phyloP scores from a whole-genome alignment of 2,113 vertebrate genomes.

The Corynorhinus townsendii region DNA sequence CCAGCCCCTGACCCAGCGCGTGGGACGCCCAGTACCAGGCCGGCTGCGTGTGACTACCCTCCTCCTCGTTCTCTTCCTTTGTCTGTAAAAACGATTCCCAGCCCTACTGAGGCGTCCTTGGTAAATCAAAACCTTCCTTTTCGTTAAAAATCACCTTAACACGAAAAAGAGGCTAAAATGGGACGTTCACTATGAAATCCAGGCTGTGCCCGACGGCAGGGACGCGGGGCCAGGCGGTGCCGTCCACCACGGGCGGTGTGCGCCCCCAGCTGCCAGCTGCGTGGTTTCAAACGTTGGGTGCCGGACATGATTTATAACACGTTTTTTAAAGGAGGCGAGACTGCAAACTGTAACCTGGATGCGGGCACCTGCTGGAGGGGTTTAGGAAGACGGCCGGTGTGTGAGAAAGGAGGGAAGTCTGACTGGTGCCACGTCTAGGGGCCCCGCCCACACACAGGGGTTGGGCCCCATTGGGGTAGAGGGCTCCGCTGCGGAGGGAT shows the following conservation, averaged over 20 bases:
- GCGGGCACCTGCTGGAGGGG: neutral
- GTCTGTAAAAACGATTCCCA: neutral
- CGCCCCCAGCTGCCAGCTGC: rapidly evolving
- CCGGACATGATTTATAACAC: neutral
- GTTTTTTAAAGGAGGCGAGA: neutral
- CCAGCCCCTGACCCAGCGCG: neutral
- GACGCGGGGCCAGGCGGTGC: neutral
- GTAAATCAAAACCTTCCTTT: neutral
- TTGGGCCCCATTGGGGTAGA: neutral
- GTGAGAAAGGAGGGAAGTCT: neutral
- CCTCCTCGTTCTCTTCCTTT: neutral
- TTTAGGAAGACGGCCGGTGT: neutral
- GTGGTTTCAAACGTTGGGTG: neutral
- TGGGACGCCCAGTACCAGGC: neutral
- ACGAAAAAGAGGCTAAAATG: neutral
- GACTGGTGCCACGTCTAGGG: neutral
- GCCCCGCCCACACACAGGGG: neutral
- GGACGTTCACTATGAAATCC: neutral
- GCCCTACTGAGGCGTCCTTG: neutral
- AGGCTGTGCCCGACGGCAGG: neutral
- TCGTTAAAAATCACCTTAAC: neutral
- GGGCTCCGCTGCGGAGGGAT: neutral
- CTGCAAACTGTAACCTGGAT: neutral
- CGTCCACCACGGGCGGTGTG: rapidly evolving
- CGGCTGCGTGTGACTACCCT: neutral